phyloP scores from a whole-genome alignment of 2,113 vertebrate genomes.

The Todiramphus saurophagus region DNA sequence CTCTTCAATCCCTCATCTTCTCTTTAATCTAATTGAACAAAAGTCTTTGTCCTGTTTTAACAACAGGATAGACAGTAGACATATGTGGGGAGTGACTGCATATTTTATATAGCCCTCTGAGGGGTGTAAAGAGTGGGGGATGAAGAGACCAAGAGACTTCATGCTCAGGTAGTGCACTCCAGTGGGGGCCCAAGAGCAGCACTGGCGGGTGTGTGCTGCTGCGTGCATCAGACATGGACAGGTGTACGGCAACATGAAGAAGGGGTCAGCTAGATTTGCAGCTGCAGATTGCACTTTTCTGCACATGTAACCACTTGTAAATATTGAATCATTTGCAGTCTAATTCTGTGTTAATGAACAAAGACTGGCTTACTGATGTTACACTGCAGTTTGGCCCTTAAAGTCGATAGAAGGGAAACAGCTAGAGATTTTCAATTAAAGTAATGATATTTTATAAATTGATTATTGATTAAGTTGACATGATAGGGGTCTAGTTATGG shows the following conservation, averaged over 20 bases:
- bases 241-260: not conserved
- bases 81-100: not conserved
- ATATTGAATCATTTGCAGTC: not conserved
- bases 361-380: not conserved
- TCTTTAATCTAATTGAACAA: not conserved
- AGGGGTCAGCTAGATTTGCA: not conserved
- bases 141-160: not conserved
- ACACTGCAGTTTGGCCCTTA: not conserved
- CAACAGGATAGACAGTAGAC: not conserved
- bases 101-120: not conserved
- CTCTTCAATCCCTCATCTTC: not conserved
- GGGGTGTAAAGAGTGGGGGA: not conserved
- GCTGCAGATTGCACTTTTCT: not conserved
- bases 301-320: not conserved
- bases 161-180: not conserved
- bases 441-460: conserved; percentile 52
- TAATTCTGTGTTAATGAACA: conserved; percentile 14
- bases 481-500: not conserved
- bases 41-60: not conserved
- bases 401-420: conserved; percentile 5
- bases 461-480: conserved; percentile 48
- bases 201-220: not conserved
- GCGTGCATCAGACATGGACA: not conserved
- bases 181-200: not conserved
- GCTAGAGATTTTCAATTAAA: conserved; percentile 20